Conservation (phyloP, 2,797 vertebrate genomes). For the Corythornis leucogaster region DNA sequence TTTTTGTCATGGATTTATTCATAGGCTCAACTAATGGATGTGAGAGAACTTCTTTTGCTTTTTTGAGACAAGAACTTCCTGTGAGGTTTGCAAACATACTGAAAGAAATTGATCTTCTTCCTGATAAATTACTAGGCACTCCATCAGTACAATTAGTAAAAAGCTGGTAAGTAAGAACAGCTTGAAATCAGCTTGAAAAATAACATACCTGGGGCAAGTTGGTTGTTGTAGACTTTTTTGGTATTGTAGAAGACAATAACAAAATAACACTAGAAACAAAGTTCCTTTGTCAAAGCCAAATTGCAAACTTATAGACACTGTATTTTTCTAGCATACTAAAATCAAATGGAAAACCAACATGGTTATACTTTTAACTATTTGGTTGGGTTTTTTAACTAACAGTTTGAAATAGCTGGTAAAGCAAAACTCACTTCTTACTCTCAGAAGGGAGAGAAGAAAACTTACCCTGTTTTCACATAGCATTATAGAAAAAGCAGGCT, state of each 20-base stretch:
- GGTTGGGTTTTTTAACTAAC: neutral
- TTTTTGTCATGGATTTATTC: neutral
- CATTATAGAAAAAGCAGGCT: neutral
- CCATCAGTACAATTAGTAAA: conserved; percentile 92
- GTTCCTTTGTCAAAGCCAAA: neutral
- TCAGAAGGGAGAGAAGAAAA: neutral
- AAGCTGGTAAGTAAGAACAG: conserved; percentile 83
- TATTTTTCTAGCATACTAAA: neutral
- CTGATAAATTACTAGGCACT: conserved; percentile 88
- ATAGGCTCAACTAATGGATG: conserved; percentile 93
- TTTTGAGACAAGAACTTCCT: conserved; percentile 95
- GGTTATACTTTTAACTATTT: neutral
- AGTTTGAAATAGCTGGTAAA: neutral
- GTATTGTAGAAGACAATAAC: neutral
- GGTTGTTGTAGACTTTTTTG: neutral
- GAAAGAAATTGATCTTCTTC: conserved; percentile 95
- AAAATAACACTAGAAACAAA: neutral
- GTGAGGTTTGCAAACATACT: conserved; percentile 97
- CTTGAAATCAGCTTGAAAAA: neutral
- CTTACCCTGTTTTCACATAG: accelerated
- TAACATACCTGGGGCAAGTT: neutral
- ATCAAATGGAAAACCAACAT: neutral
- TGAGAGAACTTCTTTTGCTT: conserved; percentile 96
- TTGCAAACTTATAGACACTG: neutral
- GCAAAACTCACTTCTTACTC: neutral